phyloP scores from a whole-genome alignment of 1,140 invertebrate species.

The Conus ventricosus region DNA sequence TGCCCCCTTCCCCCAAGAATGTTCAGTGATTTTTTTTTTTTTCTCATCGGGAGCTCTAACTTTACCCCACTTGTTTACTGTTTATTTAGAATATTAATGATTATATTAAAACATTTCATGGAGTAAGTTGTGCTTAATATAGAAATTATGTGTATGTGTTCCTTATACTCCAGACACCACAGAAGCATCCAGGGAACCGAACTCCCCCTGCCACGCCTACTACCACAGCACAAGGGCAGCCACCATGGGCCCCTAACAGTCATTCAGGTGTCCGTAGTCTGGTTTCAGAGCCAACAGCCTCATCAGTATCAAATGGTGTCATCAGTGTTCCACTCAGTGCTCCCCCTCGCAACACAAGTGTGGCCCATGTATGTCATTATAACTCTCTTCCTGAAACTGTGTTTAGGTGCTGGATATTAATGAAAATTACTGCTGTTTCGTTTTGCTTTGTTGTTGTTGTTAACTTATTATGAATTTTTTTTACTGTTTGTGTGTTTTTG shows the following conservation, averaged over 20 bases:
- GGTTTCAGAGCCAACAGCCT: not conserved
- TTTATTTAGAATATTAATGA: too few species aligned
- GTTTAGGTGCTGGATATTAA: too few species aligned
- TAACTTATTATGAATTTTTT: too few species aligned
- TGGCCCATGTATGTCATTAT: slow-evolving; percentile 18
- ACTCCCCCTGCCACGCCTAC: slow-evolving; percentile 12
- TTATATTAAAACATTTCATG: too few species aligned
- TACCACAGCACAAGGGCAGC: not conserved
- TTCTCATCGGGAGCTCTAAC: too few species aligned
- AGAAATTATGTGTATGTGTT: not conserved
- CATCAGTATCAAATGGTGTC: not conserved
- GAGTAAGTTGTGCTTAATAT: not conserved
- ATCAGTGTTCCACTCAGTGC: not conserved
- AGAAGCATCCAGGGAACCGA: not conserved
- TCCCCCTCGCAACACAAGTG: slow-evolving; percentile 22
- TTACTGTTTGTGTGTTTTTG: too few species aligned
- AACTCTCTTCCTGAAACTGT: too few species aligned
- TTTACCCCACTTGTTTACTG: too few species aligned
- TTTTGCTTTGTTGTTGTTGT: too few species aligned
- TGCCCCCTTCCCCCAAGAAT: too few species aligned
- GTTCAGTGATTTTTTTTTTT: too few species aligned
- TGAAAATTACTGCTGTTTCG: too few species aligned
- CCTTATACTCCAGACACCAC: slow-evolving; percentile 15
- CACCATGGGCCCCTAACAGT: not conserved
- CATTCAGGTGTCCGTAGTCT: not conserved